Base-by-base conservation (phyloP, 2,888 invertebrate species). In the Diplolepis rosae region DNA sequence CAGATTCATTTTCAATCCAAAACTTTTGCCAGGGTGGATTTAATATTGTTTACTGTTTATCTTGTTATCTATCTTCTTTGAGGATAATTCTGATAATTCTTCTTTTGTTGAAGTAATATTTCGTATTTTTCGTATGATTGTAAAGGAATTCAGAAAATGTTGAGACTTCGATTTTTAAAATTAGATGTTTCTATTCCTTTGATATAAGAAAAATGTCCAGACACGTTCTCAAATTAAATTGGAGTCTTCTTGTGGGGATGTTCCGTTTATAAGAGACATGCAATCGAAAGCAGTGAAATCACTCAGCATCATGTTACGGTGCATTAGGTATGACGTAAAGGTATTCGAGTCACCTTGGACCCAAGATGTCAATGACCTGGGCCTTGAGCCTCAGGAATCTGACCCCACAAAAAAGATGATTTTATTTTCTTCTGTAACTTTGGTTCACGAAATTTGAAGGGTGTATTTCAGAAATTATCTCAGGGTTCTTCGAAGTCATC, bases 261-360 rank as follows among this genome's bases (percentile, higher is more conserved):
- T 56, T 3, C 56, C 32, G 56, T 35, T 35, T 56, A 56, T 32
- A 22, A 32, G 56, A 24, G 35, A 56, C 32, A 35, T 22, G 56
- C 22, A 56, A 56, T 56, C 56, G 56, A 56, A 56, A 56, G 56
- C 56, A 56, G 56, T 56, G 56, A 56, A 56, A 56, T 56, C 56
- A 56, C 13, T 11, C 35, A 56, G 22, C 56, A 56, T 35, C 22
- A 22, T 56, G 32, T 56, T 56, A 35, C 56, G 56, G 56, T 56
- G 56, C 56, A 56, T 56, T 32, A 48, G 54, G 35, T 56, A 56
- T 56, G 56, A 56, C 56, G 56, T 56, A 56, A 56, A 56, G 56
- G 56, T 22, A 56, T 56, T 35, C 35, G 22, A 56, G 32, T 56
- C 56, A 56, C 35, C 35, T 56, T 56, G 56, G 35, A 22, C 13